Evolutionary conservation across 1,140 invertebrate genomes (phyloP).

Genomic region (Eurosta solidaginis): DNA sequence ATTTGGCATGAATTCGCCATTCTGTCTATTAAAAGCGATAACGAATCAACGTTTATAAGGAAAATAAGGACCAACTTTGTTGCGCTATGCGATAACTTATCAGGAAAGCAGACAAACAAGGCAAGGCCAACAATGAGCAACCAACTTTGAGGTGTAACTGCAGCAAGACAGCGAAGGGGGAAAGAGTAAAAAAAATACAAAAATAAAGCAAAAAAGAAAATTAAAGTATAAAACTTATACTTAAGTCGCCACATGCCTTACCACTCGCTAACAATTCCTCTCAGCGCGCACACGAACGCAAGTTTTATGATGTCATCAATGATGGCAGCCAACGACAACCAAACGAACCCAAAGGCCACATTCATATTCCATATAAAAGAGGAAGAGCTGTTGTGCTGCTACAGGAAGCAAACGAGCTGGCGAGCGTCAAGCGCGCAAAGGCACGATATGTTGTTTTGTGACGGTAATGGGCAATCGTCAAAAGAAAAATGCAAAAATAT

Average conservation of each 20-base stretch:
- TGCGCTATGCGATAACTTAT: neutral
- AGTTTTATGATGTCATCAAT: conserved; percentile 18
- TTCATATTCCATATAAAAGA: too few relatives aligned
- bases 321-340: conserved; percentile 6
- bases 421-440: neutral
- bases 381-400: neutral
- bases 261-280: neutral
- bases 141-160: neutral
- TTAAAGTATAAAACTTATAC: neutral
- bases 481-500: neutral
- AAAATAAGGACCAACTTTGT: neutral
- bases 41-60: neutral
- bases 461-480: neutral
- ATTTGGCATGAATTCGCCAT: conserved; percentile 23
- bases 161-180: neutral
- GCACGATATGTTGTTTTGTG: neutral
- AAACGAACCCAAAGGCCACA: conserved; percentile 2
- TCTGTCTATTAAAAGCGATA: conserved; percentile 6
- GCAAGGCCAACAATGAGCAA: neutral
- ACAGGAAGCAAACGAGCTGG: conserved; percentile 1
- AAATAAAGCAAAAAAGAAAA: neutral
- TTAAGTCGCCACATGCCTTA: neutral
- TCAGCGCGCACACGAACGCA: neutral
- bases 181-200: neutral
- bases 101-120: neutral